Evolutionary conservation across 2,797 vertebrate species (phyloP).

Genomic region (Leptodactylus fallax): DNA sequence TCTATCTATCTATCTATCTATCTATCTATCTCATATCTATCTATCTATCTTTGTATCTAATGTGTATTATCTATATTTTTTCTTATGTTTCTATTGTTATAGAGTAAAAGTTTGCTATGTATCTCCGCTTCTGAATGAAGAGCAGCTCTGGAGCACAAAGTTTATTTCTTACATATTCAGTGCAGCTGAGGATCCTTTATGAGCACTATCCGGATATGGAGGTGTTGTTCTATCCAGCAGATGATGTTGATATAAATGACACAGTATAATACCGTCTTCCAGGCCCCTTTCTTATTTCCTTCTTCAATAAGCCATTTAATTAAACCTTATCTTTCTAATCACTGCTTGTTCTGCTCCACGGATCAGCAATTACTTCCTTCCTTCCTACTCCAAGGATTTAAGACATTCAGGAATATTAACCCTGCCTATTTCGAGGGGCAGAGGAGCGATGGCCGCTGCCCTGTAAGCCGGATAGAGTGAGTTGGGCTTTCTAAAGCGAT

Average conservation of each 20-base stretch:
- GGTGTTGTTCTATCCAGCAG: background rate
- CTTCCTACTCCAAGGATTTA: slow-evolving; percentile 54
- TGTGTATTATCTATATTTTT: background rate
- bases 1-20: slow-evolving; percentile 5
- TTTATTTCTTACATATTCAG: background rate
- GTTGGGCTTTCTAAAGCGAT: too few relatives aligned
- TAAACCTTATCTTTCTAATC: slow-evolving; percentile 63
- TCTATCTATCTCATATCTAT: background rate
- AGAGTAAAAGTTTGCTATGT: too few relatives aligned
- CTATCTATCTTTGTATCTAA: background rate
- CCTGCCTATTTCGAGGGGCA: background rate
- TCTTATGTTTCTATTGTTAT: background rate
- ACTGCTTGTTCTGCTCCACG: slow-evolving; percentile 59
- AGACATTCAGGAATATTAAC: slow-evolving; percentile 53
- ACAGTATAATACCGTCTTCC: slow-evolving; percentile 25
- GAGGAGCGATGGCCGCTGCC: background rate
- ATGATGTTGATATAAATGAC: slow-evolving; percentile 37
- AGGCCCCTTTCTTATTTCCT: slow-evolving; percentile 49
- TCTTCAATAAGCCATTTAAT: slow-evolving; percentile 62
- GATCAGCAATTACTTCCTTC: slow-evolving; percentile 63
- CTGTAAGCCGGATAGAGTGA: background rate
- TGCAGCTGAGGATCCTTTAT: background rate
- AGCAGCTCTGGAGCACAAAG: background rate
- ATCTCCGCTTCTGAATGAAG: background rate
- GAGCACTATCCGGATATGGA: background rate